phyloP scores from a whole-genome alignment of 2,113 vertebrate genomes.

The Tonatia bakeri region DNA sequence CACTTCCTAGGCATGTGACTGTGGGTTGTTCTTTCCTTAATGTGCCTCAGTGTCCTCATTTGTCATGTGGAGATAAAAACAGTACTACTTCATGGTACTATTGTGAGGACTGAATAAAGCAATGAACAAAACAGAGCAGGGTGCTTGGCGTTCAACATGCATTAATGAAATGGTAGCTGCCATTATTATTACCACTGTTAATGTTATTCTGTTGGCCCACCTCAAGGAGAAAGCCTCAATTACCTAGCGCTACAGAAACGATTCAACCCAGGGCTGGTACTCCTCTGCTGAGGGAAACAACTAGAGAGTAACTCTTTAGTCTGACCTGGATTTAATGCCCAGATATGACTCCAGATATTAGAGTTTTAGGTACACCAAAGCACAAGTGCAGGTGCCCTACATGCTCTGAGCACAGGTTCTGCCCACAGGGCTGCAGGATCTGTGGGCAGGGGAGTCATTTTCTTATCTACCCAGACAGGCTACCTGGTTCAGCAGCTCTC shows the following conservation, averaged over 20 bases:
- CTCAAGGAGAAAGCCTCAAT: not conserved
- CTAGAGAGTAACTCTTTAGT: constrained; percentile 4
- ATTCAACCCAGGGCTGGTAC: not conserved
- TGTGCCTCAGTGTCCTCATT: not conserved
- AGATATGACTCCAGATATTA: constrained; percentile 11
- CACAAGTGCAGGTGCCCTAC: not conserved
- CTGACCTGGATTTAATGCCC: not conserved
- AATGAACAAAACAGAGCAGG: not conserved
- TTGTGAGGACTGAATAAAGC: not conserved
- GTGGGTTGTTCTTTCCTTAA: not conserved
- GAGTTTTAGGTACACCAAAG: not conserved
- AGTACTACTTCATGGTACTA: not conserved
- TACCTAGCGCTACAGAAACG: not conserved
- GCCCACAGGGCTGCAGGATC: not conserved
- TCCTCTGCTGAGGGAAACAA: not conserved
- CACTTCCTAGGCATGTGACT: not conserved
- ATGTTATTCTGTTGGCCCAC: not conserved
- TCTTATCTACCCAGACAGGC: not conserved
- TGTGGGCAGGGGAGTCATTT: not conserved
- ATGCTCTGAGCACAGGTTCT: not conserved
- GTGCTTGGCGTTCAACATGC: not conserved
- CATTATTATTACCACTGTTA: not conserved
- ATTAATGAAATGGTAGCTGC: not conserved
- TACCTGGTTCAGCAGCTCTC: not conserved
- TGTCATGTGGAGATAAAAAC: not conserved